Base-by-base conservation (phyloP, 2,113 vertebrate species). In the Bucco capensis region DNA sequence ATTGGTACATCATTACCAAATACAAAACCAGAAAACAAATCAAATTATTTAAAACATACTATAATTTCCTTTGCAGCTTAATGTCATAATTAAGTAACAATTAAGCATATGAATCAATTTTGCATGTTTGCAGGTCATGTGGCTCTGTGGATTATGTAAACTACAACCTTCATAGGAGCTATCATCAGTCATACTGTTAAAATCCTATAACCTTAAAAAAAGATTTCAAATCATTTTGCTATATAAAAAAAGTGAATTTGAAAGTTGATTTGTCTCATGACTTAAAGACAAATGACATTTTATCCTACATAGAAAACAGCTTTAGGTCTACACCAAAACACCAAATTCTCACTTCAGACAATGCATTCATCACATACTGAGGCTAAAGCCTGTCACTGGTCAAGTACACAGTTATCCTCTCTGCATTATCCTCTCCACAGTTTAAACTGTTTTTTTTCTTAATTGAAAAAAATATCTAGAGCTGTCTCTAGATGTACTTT, bases 21-120 rank as follows among this genome's bases (percentile, higher is more conserved):
- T 49, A 94, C 53, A 91, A 93, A 89, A 93, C 19, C 47, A 53
- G 81, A 86, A 79, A 77, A 16, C 72, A 93, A 96, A 95, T 89
- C 69, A 92, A 93, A 96, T 79, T 94, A 95, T 94, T 83, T 84
- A 81, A 77, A 86, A 25, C 49, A 49, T 70, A 53, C 50, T 44
- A 13, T 77, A 88, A 86, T 76, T 67, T 58, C 44, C 42, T 61
- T 80, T 46, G 75, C 54, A 87, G 9, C 31, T 89, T 83, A 91
- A 86, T 88, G 46, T 71, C 72, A 42, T 73, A 61, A 80, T 91
- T 91, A 82, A 81, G 89, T 93, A 94, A 93, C 44, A 46, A 64
- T 56, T 85, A 87, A 54, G 30, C 61, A 50, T 86, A 42, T 82
- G 27, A 85, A 89, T 87, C 30, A 90, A 9, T 51, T 87, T 79